phyloP scores from a whole-genome alignment of 2,888 invertebrate genomes.

The Thalpophila matura region DNA sequence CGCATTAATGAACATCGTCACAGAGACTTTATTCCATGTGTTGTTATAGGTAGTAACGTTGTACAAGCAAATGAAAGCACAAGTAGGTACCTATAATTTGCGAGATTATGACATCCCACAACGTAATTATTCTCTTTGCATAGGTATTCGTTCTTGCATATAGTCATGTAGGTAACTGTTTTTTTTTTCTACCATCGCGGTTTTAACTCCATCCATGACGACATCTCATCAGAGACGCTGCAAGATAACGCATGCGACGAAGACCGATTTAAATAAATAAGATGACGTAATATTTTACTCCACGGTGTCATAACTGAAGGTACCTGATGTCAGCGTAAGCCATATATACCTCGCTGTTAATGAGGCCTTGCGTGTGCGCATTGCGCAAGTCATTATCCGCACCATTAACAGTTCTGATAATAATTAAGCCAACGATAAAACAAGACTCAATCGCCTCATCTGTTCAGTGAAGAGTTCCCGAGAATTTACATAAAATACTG shows the following conservation, averaged over 20 bases:
- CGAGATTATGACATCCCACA: slow-evolving; percentile 10
- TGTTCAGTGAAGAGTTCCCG: no score
- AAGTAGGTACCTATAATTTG: slow-evolving; percentile 38
- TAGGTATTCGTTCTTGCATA: not conserved
- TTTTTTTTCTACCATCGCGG: not conserved
- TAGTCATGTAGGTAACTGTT: slow-evolving; percentile 1
- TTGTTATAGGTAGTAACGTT: slow-evolving; percentile 9
- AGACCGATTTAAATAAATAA: not conserved
- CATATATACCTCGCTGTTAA: not conserved
- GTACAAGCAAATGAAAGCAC: slow-evolving; percentile 11
- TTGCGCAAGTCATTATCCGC: no score
- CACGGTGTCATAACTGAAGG: not conserved
- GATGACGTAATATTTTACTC: slow-evolving; percentile 13
- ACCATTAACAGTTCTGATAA: no score
- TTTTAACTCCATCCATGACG: slow-evolving; percentile 5
- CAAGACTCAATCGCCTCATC: no score
- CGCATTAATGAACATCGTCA: not conserved
- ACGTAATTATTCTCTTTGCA: not conserved
- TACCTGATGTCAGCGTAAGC: slow-evolving; percentile 2
- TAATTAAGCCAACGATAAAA: no score
- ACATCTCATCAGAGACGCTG: not conserved
- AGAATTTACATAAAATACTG: no score
- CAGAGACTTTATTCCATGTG: not conserved
- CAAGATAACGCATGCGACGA: not conserved
- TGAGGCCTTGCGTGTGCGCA: not conserved